A percentile compares a stretch with the other conserved stretches of the same genome.
phyloP scores from a whole-genome alignment of 1,140 invertebrate genomes.

The Pygmarrhopalites habei region DNA sequence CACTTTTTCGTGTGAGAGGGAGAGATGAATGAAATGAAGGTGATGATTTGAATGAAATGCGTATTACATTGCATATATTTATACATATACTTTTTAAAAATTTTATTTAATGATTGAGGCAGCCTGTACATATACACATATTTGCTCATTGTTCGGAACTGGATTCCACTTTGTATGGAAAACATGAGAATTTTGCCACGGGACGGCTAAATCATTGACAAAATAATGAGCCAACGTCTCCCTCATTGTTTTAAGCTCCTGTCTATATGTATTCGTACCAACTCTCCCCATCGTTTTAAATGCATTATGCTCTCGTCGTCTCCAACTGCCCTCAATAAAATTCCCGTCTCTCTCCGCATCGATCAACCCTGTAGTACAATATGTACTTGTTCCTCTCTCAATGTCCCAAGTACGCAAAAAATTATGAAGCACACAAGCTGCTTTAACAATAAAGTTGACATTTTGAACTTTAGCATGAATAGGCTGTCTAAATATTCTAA shows the following conservation, averaged over 20 bases:
- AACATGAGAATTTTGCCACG: background rate
- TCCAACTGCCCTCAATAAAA: conserved; percentile 13
- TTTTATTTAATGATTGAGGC: too few species aligned
- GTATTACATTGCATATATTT: too few species aligned
- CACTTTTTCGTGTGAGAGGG: too few species aligned
- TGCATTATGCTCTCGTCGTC: background rate
- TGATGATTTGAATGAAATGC: too few species aligned
- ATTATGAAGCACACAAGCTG: conserved; percentile 21
- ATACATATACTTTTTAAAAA: too few species aligned
- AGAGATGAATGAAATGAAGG: too few species aligned
- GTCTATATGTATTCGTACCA: background rate
- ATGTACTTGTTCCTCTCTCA: background rate
- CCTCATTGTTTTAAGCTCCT: background rate
- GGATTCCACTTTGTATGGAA: background rate
- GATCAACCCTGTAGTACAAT: too few species aligned
- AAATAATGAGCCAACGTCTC: background rate
- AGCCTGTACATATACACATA: too few species aligned
- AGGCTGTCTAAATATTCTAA: conserved; percentile 28
- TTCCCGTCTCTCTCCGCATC: too few species aligned
- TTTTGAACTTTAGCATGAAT: conserved; percentile 14
- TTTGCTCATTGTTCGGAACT: too few species aligned
- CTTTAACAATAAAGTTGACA: conserved; percentile 33
- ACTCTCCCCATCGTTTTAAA: background rate
- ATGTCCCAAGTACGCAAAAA: conserved; percentile 13
- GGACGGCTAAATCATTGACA: background rate